Conservation (phyloP, 2,113 vertebrate genomes). For the Onychostoma macrolepis region DNA sequence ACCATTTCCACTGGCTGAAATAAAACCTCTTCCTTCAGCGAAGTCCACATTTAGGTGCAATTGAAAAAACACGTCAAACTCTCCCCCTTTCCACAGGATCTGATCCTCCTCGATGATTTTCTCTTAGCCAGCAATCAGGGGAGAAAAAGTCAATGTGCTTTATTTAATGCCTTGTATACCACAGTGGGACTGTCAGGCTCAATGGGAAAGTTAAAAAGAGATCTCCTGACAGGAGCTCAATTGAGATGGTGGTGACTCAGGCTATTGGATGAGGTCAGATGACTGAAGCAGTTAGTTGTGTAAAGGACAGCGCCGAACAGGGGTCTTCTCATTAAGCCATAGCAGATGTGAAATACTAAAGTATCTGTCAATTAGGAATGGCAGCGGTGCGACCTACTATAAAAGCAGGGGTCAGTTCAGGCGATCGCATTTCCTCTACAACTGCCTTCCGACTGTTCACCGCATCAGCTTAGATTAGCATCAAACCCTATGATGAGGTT, state of each 20-base stretch:
- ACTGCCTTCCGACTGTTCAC: constrained; percentile 62
- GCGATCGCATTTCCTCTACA: constrained; percentile 74
- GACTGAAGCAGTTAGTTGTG: constrained; percentile 54
- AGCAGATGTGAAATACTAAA: constrained; percentile 73
- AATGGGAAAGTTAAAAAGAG: constrained; percentile 55
- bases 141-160: constrained; percentile 58
- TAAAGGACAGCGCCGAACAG: constrained; percentile 48
- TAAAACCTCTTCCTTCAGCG: constrained; percentile 43
- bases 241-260: constrained; percentile 55
- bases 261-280: constrained; percentile 53
- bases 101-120: constrained; percentile 51
- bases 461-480: constrained; percentile 76
- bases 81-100: constrained; percentile 39
- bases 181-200: constrained; percentile 57
- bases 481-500: constrained; percentile 76
- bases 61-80: constrained; percentile 34
- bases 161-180: constrained; percentile 61
- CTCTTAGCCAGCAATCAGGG: constrained; percentile 51
- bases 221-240: constrained; percentile 58
- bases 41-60: constrained; percentile 36
- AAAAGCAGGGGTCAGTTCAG: constrained; percentile 73
- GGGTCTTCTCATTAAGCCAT: constrained; percentile 55
- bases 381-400: constrained; percentile 72
- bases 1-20: constrained; percentile 31
- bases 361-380: constrained; percentile 76